Percentiles rank a stretch among this genome's conserved stretches.
Conservation (phyloP, 2,888 invertebrate species). For the Eupeodes latifasciatus region DNA sequence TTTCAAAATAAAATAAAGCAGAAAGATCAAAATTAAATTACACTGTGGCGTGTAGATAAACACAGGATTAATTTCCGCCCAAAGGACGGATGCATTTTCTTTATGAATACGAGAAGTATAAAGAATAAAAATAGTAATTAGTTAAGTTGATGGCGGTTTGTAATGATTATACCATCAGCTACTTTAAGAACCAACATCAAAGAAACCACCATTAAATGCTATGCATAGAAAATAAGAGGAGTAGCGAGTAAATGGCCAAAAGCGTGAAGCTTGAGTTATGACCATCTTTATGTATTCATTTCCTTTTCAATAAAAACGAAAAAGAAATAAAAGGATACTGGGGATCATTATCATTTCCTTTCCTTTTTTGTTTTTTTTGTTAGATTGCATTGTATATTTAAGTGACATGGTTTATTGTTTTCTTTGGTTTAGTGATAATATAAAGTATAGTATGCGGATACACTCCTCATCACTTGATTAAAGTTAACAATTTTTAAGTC, state of each 20-base stretch:
- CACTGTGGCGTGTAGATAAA: constrained; percentile 32
- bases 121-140: constrained; percentile 34
- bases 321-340: constrained; percentile 16
- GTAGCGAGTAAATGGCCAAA: constrained; percentile 29
- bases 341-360: constrained; percentile 9
- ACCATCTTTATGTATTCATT: constrained; percentile 38
- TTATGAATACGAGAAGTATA: constrained; percentile 15
- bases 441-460: neutral
- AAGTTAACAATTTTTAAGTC: neutral
- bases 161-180: constrained; percentile 13
- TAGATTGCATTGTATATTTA: neutral
- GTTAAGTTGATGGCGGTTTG: constrained; percentile 22
- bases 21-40: constrained; percentile 24
- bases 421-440: constrained; percentile 6
- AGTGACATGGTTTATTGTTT: constrained; percentile 13
- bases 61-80: constrained; percentile 24
- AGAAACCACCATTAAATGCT: constrained; percentile 11
- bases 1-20: neutral
- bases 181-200: neutral
- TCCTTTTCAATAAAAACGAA: constrained; percentile 1
- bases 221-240: neutral
- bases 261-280: constrained; percentile 43
- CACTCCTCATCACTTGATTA: neutral
- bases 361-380: neutral
- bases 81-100: constrained; percentile 20